Evolutionary conservation across 1,140 invertebrate species (phyloP).

Genomic region (Drosophila seguyi): DNA sequence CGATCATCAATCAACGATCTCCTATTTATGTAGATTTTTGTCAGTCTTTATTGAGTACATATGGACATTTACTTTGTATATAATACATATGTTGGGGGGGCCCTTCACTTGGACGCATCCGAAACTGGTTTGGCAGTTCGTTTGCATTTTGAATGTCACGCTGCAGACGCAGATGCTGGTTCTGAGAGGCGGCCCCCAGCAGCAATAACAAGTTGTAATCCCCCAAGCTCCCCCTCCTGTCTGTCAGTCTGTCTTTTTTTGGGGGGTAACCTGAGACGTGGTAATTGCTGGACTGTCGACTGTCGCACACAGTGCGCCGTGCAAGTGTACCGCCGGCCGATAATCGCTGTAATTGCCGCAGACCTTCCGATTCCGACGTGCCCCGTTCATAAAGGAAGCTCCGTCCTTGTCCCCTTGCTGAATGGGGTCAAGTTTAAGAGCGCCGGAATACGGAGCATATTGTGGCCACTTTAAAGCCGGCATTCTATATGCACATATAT

Average conservation of each 20-base stretch:
- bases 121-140: conserved; percentile 54
- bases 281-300: conserved; percentile 38
- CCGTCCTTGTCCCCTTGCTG: conserved; percentile 47
- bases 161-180: conserved; percentile 44
- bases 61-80: background rate
- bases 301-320: conserved; percentile 1
- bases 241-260: background rate
- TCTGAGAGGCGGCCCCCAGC: conserved; percentile 39
- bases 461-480: background rate
- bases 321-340: conserved; percentile 16
- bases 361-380: conserved; percentile 40
- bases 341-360: conserved; percentile 57
- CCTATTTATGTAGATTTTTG: conserved; percentile 31
- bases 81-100: background rate
- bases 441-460: conserved; percentile 4
- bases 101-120: conserved; percentile 56
- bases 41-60: background rate
- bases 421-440: conserved; percentile 76
- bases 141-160: conserved; percentile 64
- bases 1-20: conserved; percentile 54
- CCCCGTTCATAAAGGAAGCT: conserved; percentile 39
- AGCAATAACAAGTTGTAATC: conserved; percentile 51
- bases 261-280: conserved; percentile 24
- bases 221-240: conserved; percentile 1
- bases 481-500: conserved; percentile 3